Conservation (phyloP, 2,113 vertebrate species). For the Prionailurus viverrinus region DNA sequence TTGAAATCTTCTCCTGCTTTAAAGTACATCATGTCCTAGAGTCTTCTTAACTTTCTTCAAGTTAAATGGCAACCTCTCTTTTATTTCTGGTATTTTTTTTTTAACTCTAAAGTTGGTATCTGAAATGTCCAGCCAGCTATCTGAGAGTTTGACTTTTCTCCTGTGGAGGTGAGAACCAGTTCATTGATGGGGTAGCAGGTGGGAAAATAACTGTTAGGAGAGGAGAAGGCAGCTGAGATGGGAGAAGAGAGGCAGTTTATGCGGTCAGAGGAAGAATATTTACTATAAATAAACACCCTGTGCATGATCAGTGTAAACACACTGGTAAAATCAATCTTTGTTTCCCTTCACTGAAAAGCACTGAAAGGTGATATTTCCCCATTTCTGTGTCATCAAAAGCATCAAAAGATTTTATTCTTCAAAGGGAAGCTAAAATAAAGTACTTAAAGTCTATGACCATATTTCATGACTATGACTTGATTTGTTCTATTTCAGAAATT, state of each 20-base stretch:
- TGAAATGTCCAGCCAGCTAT: not conserved
- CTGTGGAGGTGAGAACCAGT: not conserved
- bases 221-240: not conserved
- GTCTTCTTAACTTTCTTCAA: conserved; percentile 3
- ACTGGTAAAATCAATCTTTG: not conserved
- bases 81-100: not conserved
- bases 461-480: not conserved
- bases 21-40: not conserved
- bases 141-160: not conserved
- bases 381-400: not conserved
- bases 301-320: not conserved
- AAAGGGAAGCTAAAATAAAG: conserved; percentile 22
- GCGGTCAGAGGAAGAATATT: not conserved
- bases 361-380: not conserved
- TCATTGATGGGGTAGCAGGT: not conserved
- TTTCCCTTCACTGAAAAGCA: not conserved
- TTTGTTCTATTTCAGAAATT: not conserved
- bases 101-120: not conserved
- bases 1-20: conserved; percentile 52
- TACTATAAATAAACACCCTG: not conserved
- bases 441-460: not conserved
- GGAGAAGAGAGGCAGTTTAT: not conserved
- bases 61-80: not conserved
- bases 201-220: not conserved
- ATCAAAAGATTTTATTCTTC: not conserved